A percentile compares a stretch with the other conserved stretches of the same genome.
These are phyloP conservation scores for Tragopan temminckii DNA, from an alignment of 2,797 vertebrate species.

Conservation along the genomic window DNA sequence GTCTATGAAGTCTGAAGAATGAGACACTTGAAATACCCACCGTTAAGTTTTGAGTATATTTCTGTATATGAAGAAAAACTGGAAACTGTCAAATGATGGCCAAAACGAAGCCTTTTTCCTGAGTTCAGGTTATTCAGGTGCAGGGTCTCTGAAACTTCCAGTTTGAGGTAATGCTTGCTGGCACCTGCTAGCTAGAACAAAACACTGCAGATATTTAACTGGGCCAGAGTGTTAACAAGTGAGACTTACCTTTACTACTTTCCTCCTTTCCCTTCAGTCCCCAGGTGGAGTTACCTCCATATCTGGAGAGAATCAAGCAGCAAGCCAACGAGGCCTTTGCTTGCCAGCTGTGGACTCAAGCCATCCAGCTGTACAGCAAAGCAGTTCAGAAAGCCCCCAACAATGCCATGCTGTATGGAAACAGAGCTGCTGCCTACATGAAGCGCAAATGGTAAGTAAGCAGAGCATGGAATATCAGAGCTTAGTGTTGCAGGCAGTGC, in stretches of 20 bases:
- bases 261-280: conserved; percentile 76
- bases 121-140: not conserved
- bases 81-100: not conserved
- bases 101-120: not conserved
- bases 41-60: not conserved
- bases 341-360: conserved; percentile 97
- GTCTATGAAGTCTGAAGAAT: not conserved
- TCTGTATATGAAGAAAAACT: not conserved
- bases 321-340: conserved; percentile 98
- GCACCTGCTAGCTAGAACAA: not conserved
- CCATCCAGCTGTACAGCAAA: conserved; percentile 97
- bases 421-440: conserved; percentile 98
- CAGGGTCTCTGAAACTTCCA: not conserved
- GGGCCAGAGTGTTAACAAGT: rapidly evolving
- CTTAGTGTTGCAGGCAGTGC: not conserved
- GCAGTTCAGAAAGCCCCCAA: conserved; percentile 91
- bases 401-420: conserved; percentile 98
- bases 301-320: conserved; percentile 94
- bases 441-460: conserved; percentile 95
- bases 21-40: not conserved
- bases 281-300: conserved; percentile 90
- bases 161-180: not conserved
- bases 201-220: not conserved
- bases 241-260: not conserved
- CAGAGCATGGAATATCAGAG: not conserved